Conservation (phyloP, 2,797 vertebrate species). For the Xerus rutilus region DNA sequence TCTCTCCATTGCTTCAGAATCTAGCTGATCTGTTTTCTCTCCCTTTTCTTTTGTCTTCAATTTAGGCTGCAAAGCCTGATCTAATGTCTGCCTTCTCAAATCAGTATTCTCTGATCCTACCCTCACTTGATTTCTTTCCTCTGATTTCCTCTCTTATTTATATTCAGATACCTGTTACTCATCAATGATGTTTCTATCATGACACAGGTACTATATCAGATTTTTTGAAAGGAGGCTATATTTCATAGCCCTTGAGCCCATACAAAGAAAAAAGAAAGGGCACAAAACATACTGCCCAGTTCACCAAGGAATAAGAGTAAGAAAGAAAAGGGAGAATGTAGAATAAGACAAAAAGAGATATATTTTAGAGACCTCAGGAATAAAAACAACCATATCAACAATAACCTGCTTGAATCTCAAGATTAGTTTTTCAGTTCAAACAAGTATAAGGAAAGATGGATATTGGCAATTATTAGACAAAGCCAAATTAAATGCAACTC, state of each 20-base stretch:
- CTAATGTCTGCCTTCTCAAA: neutral
- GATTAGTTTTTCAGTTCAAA: neutral
- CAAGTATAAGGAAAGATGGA: neutral
- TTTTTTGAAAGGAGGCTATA: neutral
- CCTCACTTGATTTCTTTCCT: neutral
- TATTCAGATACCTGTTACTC: neutral
- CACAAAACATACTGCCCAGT: neutral
- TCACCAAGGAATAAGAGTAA: neutral
- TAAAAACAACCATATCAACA: neutral
- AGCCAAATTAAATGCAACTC: neutral
- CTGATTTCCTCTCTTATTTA: neutral
- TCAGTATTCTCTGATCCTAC: neutral
- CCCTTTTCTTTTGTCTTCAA: neutral
- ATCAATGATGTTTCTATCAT: neutral
- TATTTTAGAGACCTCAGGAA: neutral
- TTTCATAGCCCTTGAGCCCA: neutral
- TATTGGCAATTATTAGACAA: neutral
- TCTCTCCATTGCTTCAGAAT: neutral
- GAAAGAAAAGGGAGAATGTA: neutral
- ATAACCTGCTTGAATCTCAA: neutral
- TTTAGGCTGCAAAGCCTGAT: neutral
- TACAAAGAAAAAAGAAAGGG: neutral
- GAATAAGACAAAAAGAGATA: neutral
- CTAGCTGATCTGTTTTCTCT: neutral
- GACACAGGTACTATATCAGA: neutral